phyloP scores from a whole-genome alignment of 2,113 vertebrate genomes.

The Enhydra lutris region DNA sequence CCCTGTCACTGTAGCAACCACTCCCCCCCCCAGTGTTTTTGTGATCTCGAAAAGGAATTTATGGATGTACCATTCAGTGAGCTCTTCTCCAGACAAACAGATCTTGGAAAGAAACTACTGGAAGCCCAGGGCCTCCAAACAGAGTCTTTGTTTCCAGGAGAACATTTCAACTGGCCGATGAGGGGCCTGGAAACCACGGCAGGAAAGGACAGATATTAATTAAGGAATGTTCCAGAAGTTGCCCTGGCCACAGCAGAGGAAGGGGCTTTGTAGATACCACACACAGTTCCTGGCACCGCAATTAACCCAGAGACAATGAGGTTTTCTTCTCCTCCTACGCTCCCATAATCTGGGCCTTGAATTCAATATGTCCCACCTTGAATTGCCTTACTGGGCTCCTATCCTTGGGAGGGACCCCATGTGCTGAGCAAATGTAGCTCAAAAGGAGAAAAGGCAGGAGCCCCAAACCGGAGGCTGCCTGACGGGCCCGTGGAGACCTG shows the following conservation, averaged over 20 bases:
- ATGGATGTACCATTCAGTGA: not conserved
- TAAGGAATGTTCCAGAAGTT: not conserved
- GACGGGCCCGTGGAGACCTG: not conserved
- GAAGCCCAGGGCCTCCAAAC: not conserved
- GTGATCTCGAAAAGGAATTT: not conserved
- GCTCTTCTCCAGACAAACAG: not conserved
- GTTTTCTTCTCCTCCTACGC: not conserved
- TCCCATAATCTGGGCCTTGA: not conserved
- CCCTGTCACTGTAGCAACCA: slow-evolving; percentile 42
- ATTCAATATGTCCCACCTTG: not conserved
- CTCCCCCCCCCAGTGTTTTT: not conserved
- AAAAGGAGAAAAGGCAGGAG: not conserved
- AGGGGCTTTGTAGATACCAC: not conserved
- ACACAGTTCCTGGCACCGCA: not conserved
- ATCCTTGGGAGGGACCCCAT: not conserved
- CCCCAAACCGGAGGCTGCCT: accelerated
- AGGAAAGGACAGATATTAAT: not conserved
- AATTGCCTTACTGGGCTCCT: accelerated
- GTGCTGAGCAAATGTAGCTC: not conserved
- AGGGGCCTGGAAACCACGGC: not conserved
- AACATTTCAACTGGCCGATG: not conserved
- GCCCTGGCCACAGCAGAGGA: accelerated
- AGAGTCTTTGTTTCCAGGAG: not conserved
- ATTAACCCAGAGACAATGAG: not conserved
- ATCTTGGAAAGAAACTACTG: not conserved